Conservation (phyloP, 2,797 vertebrate species). For the Erpetoichthys calabaricus region DNA sequence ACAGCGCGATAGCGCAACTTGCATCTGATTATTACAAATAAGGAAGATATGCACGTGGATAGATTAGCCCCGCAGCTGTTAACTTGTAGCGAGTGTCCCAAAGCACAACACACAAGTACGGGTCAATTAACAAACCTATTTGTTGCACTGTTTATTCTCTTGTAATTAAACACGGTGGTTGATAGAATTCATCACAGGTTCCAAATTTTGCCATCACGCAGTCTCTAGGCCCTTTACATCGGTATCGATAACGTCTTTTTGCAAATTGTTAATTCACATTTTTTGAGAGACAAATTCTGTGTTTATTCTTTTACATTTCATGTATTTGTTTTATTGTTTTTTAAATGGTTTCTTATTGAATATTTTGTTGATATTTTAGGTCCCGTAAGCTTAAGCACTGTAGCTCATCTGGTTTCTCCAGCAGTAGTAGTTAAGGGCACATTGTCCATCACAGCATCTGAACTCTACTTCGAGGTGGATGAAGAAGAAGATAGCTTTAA, state of each 20-base stretch:
- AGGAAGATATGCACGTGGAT: too few species aligned
- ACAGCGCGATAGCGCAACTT: too few species aligned
- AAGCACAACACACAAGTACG: too few species aligned
- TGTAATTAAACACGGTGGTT: too few species aligned
- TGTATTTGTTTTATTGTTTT: not conserved
- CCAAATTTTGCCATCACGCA: too few species aligned
- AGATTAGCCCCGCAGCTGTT: too few species aligned
- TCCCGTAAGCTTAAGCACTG: conserved; percentile 77
- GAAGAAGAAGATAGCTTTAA: conserved; percentile 87
- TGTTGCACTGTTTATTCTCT: not conserved
- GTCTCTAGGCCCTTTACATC: too few species aligned
- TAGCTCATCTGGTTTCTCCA: conserved; percentile 85
- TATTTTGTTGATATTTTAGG: conserved; percentile 41
- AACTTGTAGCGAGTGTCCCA: too few species aligned
- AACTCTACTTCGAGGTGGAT: conserved; percentile 96
- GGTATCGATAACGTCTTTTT: too few species aligned
- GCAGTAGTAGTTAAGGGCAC: conserved; percentile 75
- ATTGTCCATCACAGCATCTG: conserved; percentile 82
- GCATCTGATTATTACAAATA: too few species aligned
- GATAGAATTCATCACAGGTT: too few species aligned
- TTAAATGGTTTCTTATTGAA: not conserved
- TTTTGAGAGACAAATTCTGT: not conserved
- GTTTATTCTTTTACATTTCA: not conserved
- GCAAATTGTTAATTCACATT: too few species aligned
- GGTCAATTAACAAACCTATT: not conserved